Base-by-base conservation (phyloP, 2,113 vertebrate genomes). In the Mesitornis unicolor region DNA sequence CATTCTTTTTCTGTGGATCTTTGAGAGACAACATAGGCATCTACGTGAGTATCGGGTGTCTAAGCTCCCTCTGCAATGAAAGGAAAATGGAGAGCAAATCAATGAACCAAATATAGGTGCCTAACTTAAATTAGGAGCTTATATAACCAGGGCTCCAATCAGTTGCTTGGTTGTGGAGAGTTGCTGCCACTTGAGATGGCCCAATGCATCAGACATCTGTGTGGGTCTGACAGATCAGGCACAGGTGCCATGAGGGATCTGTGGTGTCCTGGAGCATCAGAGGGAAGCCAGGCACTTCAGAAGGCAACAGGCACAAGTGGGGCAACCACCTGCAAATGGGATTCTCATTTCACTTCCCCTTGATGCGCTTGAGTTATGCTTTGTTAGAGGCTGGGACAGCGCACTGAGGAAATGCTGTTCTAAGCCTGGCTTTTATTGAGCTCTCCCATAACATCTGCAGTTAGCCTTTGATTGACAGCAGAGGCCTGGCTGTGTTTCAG, bases 171-270 rank as follows among this genome's bases (percentile, higher is more conserved):
- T 75, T 71, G 73, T 85, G 78, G 78, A 85, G 92, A 82, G 70
- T 6, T 83, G 70, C 95, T 93, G 92, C 92, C 87, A 87, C 92
- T 93, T 93, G 94, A 94, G 94, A 87, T 84, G 92, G 57, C 1
- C 7, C 53, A 26, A 11, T 20, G 20, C 67, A 75, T 24, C 65
- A 51, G 93, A 45, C 94, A 95, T 93, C 92, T 96, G 92, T 94
- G 94, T 65, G 75, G 88, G 54, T 80, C 94, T 96, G 94, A 95
- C 96, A 94, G 95, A 96, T 92, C 68, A 0, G 2, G 22, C 92
- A 85, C 96, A 97, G 95, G 88, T 96, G 95, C 88, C 79, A 9
- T 4, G 0, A 57, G 83, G 69, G 54, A 65, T 93, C 56, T 43
- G 53, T 82, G 84, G 50, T 4, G 0, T 38, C 50, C 80, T 68